Conservation (phyloP, 2,888 invertebrate genomes). For the Scrobipalpa atriplicella region DNA sequence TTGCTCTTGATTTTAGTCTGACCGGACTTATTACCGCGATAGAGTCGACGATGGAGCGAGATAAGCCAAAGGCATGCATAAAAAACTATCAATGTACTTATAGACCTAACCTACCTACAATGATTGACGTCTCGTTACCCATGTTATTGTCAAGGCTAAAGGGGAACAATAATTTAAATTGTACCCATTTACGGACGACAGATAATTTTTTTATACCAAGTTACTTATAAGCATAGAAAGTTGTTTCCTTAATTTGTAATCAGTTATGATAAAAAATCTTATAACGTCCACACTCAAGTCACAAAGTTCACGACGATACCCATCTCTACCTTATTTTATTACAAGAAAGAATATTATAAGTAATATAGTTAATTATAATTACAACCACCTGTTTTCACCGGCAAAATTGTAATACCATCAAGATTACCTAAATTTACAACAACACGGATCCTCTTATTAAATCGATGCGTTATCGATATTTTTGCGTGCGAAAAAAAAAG, state of each 20-base stretch:
- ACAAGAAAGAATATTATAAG: conserved; percentile 32
- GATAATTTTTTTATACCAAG: not conserved
- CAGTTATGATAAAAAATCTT: not conserved
- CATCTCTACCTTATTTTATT: conserved; percentile 28
- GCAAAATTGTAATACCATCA: conserved; percentile 23
- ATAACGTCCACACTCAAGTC: not conserved
- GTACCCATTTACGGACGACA: not conserved
- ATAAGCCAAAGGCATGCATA: no score
- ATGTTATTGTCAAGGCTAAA: not conserved
- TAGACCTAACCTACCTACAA: no score
- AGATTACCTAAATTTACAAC: conserved; percentile 29
- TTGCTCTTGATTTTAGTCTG: no score
- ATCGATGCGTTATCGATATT: conserved; percentile 45
- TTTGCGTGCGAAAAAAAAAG: conserved; percentile 48
- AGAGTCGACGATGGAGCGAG: no score
- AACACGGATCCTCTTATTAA: conserved; percentile 29
- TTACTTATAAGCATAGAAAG: not conserved
- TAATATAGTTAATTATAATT: conserved; percentile 22
- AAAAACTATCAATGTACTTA: no score
- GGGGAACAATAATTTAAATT: not conserved
- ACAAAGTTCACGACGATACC: conserved; percentile 5
- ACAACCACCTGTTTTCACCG: conserved; percentile 24
- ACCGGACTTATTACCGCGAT: no score
- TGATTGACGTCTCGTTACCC: no score
- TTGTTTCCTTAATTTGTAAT: not conserved